Evolutionary conservation across 2,113 vertebrate species (phyloP).

Genomic region (Rhipidura dahli): DNA sequence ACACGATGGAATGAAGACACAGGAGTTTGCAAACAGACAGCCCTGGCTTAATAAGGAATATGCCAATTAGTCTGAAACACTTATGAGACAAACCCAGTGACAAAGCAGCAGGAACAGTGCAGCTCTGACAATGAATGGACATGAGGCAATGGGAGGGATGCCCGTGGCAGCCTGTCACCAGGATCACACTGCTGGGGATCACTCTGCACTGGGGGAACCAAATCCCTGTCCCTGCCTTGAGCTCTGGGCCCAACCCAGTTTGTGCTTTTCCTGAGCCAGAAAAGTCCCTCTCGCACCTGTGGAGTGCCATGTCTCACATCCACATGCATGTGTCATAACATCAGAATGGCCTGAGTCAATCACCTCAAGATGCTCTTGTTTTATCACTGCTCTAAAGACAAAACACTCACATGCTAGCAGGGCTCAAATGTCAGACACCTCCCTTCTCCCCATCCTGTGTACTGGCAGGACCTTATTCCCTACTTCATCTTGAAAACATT

Average conservation of each 20-base stretch:
- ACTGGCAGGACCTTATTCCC: background rate
- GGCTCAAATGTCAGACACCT: background rate
- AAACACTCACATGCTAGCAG: background rate
- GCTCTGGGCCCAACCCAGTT: background rate
- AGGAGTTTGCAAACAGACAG: background rate
- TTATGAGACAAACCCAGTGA: background rate
- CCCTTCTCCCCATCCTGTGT: rapidly evolving
- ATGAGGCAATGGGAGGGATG: rapidly evolving
- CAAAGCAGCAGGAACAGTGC: background rate
- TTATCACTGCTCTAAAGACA: background rate
- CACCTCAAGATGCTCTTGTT: background rate
- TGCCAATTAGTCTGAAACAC: background rate
- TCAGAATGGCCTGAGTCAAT: background rate
- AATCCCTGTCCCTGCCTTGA: background rate
- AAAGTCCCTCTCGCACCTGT: background rate
- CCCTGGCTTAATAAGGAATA: background rate
- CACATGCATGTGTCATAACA: rapidly evolving
- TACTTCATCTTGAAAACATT: background rate
- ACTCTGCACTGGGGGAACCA: background rate
- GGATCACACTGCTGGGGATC: background rate
- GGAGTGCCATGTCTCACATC: background rate
- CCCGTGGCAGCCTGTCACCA: background rate
- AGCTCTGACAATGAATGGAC: background rate
- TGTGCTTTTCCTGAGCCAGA: background rate
- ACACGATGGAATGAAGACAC: background rate